Conservation (phyloP, 2,797 vertebrate species). For the Tadarida brasiliensis region DNA sequence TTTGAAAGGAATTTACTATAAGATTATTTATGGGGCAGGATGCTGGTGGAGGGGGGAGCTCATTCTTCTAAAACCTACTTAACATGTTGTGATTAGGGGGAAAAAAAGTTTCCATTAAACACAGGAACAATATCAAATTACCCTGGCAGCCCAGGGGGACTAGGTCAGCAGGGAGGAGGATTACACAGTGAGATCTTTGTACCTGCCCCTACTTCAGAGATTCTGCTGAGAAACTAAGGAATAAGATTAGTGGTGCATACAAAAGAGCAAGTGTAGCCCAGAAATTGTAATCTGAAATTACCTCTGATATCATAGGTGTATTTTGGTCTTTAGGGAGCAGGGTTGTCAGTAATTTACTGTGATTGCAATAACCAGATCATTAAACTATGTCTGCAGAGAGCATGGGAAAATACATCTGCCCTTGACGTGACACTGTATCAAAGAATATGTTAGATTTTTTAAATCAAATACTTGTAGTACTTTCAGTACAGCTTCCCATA, state of each 20-base stretch:
- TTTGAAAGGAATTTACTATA: conserved; percentile 63
- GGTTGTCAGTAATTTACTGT: conserved; percentile 54
- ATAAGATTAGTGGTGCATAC: not conserved
- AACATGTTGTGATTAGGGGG: conserved; percentile 38
- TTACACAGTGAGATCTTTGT: conserved; percentile 40
- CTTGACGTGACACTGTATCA: not conserved
- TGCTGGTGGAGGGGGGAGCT: not conserved
- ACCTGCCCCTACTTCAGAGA: not conserved
- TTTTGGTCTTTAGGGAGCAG: conserved; percentile 40
- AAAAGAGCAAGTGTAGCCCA: not conserved
- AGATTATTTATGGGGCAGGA: conserved; percentile 58
- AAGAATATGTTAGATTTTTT: not conserved
- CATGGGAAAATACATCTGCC: conserved; percentile 21
- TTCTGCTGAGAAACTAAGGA: not conserved
- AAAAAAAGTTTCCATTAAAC: conserved; percentile 53
- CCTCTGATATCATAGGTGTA: conserved; percentile 17
- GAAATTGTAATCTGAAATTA: conserved; percentile 43
- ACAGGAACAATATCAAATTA: conserved; percentile 55
- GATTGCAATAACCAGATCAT: conserved; percentile 50
- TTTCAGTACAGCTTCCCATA: not conserved
- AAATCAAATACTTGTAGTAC: not conserved
- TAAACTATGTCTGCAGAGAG: conserved; percentile 19
- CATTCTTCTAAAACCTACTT: conserved; percentile 62
- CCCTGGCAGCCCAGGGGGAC: not conserved
- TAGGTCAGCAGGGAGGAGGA: not conserved